phyloP scores from a whole-genome alignment of 1,140 invertebrate genomes.

The Pantala flavescens region DNA sequence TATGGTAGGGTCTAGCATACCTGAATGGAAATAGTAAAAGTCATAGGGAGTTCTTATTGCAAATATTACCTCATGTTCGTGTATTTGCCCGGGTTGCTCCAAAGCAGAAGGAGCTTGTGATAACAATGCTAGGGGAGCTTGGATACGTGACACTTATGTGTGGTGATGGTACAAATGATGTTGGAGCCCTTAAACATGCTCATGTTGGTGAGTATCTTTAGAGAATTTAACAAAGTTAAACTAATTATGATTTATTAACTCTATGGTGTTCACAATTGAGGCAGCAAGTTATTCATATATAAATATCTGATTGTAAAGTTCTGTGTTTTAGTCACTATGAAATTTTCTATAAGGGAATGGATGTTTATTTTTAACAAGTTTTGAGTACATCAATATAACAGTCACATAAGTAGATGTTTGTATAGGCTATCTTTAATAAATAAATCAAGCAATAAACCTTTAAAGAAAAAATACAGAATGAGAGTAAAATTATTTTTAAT shows the following conservation, averaged over 20 bases:
- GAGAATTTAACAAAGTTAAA: background rate
- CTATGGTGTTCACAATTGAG: no score
- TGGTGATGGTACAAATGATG: slow-evolving; percentile 99
- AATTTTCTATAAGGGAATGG: no score
- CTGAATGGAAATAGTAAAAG: slow-evolving; percentile 43
- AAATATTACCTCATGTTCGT: slow-evolving; percentile 72
- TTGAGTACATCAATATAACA: no score
- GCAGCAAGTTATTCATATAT: no score
- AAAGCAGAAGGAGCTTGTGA: slow-evolving; percentile 94
- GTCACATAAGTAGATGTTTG: no score
- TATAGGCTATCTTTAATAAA: no score
- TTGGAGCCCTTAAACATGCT: slow-evolving; percentile 98
- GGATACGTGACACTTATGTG: slow-evolving; percentile 95
- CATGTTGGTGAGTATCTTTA: slow-evolving; percentile 59
- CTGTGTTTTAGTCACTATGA: no score
- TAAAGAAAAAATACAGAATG: no score
- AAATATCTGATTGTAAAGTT: no score
- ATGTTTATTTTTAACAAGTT: no score
- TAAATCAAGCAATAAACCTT: no score
- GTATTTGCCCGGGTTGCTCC: slow-evolving; percentile 91
- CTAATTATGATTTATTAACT: background rate
- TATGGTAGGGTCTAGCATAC: slow-evolving; percentile 54
- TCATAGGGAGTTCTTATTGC: slow-evolving; percentile 51
- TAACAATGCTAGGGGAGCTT: slow-evolving; percentile 75
- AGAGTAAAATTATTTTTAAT: no score